phyloP scores from a whole-genome alignment of 1,140 invertebrate genomes.

The Odontomachus brunneus region DNA sequence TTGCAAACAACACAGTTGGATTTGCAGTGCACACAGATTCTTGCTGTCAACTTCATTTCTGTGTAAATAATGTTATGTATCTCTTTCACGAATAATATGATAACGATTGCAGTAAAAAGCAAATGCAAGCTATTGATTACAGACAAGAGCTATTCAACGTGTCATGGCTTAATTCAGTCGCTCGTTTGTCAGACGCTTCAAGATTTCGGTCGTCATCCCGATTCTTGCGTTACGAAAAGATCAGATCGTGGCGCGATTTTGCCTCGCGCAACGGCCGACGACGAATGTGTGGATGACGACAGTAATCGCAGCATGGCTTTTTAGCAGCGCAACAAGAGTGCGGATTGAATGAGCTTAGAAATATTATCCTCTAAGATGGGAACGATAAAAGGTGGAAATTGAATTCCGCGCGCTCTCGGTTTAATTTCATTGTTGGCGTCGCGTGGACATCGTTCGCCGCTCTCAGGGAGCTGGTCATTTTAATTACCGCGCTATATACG shows the following conservation, averaged over 20 bases:
- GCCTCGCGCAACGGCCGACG: background rate
- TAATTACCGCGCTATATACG: slow-evolving; percentile 22
- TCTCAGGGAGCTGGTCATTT: slow-evolving; percentile 27
- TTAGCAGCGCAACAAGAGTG: background rate
- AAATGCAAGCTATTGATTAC: background rate
- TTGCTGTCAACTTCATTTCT: too few species aligned
- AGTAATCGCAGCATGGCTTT: slow-evolving; percentile 2
- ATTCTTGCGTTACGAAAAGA: background rate
- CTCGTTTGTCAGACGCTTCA: too few species aligned
- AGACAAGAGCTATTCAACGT: too few species aligned
- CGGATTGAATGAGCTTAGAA: slow-evolving; percentile 35
- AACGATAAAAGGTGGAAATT: slow-evolving; percentile 47
- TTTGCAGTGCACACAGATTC: too few species aligned
- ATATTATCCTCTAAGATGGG: slow-evolving; percentile 40
- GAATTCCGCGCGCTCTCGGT: slow-evolving; percentile 36
- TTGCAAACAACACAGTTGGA: too few species aligned
- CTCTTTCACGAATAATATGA: background rate
- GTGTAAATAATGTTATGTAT: background rate
- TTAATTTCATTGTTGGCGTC: slow-evolving; percentile 41
- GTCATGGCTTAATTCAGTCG: too few species aligned
- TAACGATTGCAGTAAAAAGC: background rate
- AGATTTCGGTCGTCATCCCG: too few species aligned
- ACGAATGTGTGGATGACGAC: too few species aligned
- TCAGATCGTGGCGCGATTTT: background rate
- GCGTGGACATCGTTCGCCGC: background rate